Base-by-base conservation (phyloP, 1,140 invertebrate genomes). In the Aphaenogaster ashmeadi region DNA sequence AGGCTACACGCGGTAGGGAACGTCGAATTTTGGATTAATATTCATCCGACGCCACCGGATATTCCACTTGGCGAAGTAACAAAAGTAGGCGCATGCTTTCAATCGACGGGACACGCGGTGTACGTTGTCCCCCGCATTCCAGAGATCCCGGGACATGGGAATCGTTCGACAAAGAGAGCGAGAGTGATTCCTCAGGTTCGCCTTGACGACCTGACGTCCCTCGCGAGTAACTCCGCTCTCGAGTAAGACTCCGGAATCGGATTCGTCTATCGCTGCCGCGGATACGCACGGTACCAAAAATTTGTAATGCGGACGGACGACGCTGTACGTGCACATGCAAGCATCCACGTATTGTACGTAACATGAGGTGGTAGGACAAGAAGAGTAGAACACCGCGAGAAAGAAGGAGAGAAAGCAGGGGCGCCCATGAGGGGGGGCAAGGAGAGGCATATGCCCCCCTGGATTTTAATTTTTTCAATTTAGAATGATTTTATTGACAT, bases 291-390 rank as follows among this genome's bases (percentile, higher is more conserved):
- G 5, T 66, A 79, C 18, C 41, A 66, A 47, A 78, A 66, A 79
- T 79, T 79, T n/a, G 58, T 44, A 64, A 41, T 60, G 27, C 41
- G 18, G 6, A 47, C 27, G 52, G 36, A 75, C 52, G 36, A 75
- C 27, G 33, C 18, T 27, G 44, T 36, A 41, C 47, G 38, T 60
- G 74, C 27, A 62, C 15, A 21, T 36, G 74, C 56, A 62, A 9
- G 21, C 15, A 36, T 33, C 8, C 8, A 60, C 21, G 27, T 27
- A 27, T 27, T 27, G 4, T 77, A 77, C 36, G 41, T 62, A 41
- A 60, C 27, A 27, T 4, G 41, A 47, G 9, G 33, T 47, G 27
- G 27, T 64, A 36, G 18, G 6, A 47, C 15, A 27, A 27, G 27
- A 27, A 27, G 27, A 27, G 27, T 27, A 27, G 27, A 27, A 27